These are phyloP conservation scores for Pseudomugil gertrudae DNA, from an alignment of 2,797 vertebrate genomes.

Conservation along the genomic window DNA sequence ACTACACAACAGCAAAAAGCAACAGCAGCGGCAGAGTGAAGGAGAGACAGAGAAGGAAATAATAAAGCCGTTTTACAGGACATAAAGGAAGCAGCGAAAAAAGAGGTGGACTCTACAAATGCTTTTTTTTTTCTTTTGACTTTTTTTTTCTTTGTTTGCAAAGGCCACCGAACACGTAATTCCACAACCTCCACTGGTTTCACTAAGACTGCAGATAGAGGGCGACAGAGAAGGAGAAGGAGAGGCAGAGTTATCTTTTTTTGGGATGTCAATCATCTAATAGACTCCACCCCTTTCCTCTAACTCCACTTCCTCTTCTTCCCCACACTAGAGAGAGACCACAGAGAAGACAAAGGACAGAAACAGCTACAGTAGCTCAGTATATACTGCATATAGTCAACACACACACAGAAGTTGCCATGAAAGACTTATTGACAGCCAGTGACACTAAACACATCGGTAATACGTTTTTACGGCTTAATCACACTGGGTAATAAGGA, in stretches of 20 bases:
- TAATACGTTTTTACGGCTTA: constrained; percentile 94
- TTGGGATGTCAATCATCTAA: constrained; percentile 12
- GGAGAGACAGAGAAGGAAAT: constrained; percentile 55
- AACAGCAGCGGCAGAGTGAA: constrained; percentile 90
- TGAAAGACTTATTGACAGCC: constrained; percentile 94
- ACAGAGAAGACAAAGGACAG: constrained; percentile 99
- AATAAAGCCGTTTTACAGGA: constrained; percentile 85
- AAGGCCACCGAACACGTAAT: constrained; percentile 99
- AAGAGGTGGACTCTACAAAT: constrained; percentile 92
- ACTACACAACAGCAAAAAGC: constrained; percentile 99
- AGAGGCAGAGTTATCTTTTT: constrained; percentile 15
- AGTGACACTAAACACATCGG: constrained; percentile 98
- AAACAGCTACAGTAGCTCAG: constrained; percentile 99
- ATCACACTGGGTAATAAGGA: constrained; percentile 96
- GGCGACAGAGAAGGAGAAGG: constrained; percentile 64
- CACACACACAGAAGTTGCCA: constrained; percentile 97
- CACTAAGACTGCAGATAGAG: constrained; percentile 94
- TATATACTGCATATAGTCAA: constrained; percentile 99
- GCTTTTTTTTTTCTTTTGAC: constrained; percentile 50
- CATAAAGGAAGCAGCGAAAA: constrained; percentile 93
- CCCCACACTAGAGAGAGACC: constrained; percentile 93
- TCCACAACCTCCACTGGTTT: constrained; percentile 99
- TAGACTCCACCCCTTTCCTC: constrained; percentile 14
- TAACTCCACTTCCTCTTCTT: constrained; percentile 62
- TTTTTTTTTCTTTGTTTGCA: constrained; percentile 76